Conservation (phyloP, 2,888 invertebrate genomes). For the Aspidiotus destructor region DNA sequence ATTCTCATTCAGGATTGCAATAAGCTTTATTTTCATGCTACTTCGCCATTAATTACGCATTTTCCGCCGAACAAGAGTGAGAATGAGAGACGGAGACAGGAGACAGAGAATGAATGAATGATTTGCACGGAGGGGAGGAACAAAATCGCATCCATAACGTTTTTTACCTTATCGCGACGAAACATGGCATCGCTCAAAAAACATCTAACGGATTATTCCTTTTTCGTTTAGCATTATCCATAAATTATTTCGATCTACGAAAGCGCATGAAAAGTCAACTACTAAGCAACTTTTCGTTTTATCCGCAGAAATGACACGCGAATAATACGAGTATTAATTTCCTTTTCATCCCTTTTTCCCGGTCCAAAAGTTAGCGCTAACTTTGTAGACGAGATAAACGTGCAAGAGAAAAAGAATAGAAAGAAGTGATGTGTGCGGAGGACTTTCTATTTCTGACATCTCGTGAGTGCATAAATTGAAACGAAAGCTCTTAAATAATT, state of each 20-base stretch:
- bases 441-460: too few species aligned
- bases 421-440: too few species aligned
- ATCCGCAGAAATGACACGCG: too few species aligned
- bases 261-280: neutral
- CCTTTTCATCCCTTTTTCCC: too few species aligned
- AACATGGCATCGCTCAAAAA: conserved; percentile 3
- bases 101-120: too few species aligned
- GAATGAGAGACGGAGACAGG: neutral
- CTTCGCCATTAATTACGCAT: conserved; percentile 4
- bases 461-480: too few species aligned
- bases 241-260: conserved; percentile 2
- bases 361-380: too few species aligned
- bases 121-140: too few species aligned
- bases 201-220: conserved; percentile 2
- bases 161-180: conserved; percentile 3
- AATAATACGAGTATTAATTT: too few species aligned
- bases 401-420: too few species aligned
- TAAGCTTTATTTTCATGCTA: conserved; percentile 4
- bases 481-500: too few species aligned
- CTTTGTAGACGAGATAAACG: too few species aligned
- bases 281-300: neutral
- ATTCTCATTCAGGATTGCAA: conserved; percentile 4
- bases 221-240: neutral
- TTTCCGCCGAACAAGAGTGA: neutral
- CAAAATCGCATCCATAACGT: neutral